Percentiles rank a stretch among this genome's conserved stretches.
Evolutionary conservation across 2,113 vertebrate genomes (phyloP).

Genomic region (Thryonomys swinderianus): DNA sequence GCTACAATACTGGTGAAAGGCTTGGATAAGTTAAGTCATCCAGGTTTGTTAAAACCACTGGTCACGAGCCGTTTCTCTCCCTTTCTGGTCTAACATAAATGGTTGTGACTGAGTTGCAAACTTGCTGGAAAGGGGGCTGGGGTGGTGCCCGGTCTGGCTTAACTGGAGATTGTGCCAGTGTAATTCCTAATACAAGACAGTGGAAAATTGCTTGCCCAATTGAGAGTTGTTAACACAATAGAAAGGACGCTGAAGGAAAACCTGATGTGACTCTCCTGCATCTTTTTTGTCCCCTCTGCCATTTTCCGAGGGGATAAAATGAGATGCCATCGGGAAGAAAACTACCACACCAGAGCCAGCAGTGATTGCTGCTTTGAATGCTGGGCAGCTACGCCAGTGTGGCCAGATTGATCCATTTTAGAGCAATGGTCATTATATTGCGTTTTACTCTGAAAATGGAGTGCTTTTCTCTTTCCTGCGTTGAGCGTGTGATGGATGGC

Average conservation of each 20-base stretch:
- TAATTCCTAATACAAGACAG: conserved; percentile 72
- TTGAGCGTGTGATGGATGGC: conserved; percentile 81
- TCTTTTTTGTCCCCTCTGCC: conserved; percentile 73
- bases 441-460: conserved; percentile 79
- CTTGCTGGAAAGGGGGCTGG: conserved; percentile 22
- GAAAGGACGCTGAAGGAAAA: conserved; percentile 69
- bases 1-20: conserved; percentile 44
- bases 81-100: not conserved
- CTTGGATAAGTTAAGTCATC: conserved; percentile 25
- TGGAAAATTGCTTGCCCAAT: conserved; percentile 74
- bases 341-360: conserved; percentile 71
- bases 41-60: conserved; percentile 66
- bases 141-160: not conserved
- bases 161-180: conserved; percentile 65
- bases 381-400: conserved; percentile 67
- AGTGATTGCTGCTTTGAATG: conserved; percentile 83
- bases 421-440: conserved; percentile 82
- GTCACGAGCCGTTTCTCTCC: not conserved
- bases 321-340: conserved; percentile 81
- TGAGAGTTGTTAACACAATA: conserved; percentile 82
- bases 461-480: conserved; percentile 77
- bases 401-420: conserved; percentile 85
- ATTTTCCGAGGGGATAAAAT: conserved; percentile 81
- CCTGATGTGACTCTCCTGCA: conserved; percentile 65
- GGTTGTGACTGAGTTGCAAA: conserved; percentile 30